A percentile compares a stretch with the other conserved stretches of the same genome.
phyloP scores from a whole-genome alignment of 2,888 invertebrate genomes.

The Mantis religiosa region DNA sequence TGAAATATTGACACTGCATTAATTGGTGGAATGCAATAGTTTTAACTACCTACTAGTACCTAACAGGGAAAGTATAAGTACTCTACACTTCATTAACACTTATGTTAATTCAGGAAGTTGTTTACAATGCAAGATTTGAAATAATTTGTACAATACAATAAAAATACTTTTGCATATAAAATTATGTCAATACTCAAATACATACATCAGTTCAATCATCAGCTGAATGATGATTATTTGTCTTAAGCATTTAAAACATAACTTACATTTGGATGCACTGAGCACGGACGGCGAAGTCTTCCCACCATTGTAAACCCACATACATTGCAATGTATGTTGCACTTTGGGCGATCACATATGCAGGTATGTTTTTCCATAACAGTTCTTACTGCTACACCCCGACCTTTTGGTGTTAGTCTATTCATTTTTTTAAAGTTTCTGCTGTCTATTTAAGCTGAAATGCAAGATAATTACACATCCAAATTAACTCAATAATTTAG shows the following conservation, averaged over 20 bases:
- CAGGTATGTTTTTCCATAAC: constrained; percentile 21
- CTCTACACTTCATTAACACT: no score
- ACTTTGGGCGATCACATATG: constrained; percentile 33
- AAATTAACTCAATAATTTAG: no score
- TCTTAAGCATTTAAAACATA: not conserved
- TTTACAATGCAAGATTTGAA: no score
- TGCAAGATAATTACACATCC: no score
- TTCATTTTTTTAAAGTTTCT: not conserved
- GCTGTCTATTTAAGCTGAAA: no score
- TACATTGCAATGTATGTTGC: constrained; percentile 33
- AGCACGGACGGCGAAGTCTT: constrained; percentile 34
- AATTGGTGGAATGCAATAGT: no score
- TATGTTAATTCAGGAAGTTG: no score
- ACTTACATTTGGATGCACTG: constrained; percentile 34
- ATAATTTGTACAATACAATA: not conserved
- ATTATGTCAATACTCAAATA: not conserved
- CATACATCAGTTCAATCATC: no score
- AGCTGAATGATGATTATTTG: not conserved
- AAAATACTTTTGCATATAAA: not conserved
- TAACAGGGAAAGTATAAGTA: no score
- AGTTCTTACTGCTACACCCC: not conserved
- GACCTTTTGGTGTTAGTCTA: not conserved
- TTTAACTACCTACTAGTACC: no score
- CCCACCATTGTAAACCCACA: constrained; percentile 35
- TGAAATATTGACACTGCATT: no score